A percentile compares a stretch with the other conserved stretches of the same genome.
Conservation (phyloP, 2,113 vertebrate genomes). For the Xenus cinereus region DNA sequence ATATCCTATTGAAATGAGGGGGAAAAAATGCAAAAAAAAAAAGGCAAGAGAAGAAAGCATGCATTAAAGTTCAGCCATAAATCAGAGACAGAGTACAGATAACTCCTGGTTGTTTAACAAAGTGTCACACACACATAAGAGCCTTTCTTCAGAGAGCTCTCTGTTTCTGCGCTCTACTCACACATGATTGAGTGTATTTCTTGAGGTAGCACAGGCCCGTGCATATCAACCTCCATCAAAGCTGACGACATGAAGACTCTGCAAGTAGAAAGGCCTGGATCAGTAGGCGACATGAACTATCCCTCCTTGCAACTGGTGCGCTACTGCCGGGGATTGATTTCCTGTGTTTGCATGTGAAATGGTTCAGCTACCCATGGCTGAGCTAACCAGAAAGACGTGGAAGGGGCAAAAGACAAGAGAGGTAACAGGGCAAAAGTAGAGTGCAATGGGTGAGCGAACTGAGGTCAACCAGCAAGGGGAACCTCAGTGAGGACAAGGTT, state of each 20-base stretch:
- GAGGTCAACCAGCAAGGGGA: neutral
- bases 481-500: rapidly evolving
- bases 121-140: neutral
- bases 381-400: neutral
- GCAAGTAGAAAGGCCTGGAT: neutral
- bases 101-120: neutral
- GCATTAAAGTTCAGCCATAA: neutral
- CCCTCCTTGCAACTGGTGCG: rapidly evolving
- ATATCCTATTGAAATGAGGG: neutral
- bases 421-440: neutral
- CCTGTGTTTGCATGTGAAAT: neutral
- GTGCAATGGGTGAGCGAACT: neutral
- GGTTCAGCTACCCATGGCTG: neutral
- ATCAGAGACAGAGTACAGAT: neutral
- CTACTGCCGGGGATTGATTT: neutral
- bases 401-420: neutral
- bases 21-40: neutral
- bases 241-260: neutral
- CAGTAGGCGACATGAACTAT: rapidly evolving
- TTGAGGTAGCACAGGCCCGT: neutral
- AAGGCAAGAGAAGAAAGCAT: neutral
- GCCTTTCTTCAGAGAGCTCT: neutral
- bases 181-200: neutral
- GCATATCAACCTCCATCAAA: neutral
- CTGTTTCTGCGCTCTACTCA: neutral